Base-by-base conservation (phyloP, 1,140 invertebrate species). In the Cepaea nemoralis region DNA sequence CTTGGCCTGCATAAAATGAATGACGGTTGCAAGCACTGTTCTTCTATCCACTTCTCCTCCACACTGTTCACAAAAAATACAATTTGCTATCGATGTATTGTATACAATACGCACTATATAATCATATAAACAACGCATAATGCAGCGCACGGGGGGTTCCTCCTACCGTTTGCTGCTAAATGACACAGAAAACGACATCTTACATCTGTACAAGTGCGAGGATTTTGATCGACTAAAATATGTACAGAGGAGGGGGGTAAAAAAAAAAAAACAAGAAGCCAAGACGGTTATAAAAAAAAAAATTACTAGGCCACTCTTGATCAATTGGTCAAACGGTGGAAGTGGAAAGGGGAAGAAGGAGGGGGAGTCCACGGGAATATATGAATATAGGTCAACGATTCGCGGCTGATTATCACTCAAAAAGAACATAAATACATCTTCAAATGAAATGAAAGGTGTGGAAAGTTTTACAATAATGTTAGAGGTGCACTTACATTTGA, bases 281-380 rank as follows among this genome's bases (percentile, higher is more conserved):
- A 63, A 31, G 2, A 63, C 16, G 27, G 33, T 63, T 31, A 27
- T 63, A 63, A 63, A 6, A 63, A 6, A 63, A 63, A 63, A 31
- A 63, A 63, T 63, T 63, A 31, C 59, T 63, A 63, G 59, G 59
- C 59, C 59, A 63, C 59, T 31, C 59, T 31, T 63, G 59, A 63
- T 31, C 50, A 55, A 55, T 55, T n/a, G 59, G 27, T 63, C 59
- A 63, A 63, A 31, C 22, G 27, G 59, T 31, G 59, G 59, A 31
- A 63, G 3, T 12, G 59, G 59, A n/a, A n/a, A n/a, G n/a, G n/a
- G n/a, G n/a, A n/a, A n/a, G n/a, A n/a, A n/a, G n/a, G n/a, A n/a
- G n/a, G n/a, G n/a, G n/a, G n/a, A n/a, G n/a, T n/a, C n/a, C n/a
- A n/a, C n/a, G 59, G 59, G 59, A 63, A 27, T 63, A n/a, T 16